phyloP scores from a whole-genome alignment of 2,888 invertebrate genomes.

The Drosophila planitibia region DNA sequence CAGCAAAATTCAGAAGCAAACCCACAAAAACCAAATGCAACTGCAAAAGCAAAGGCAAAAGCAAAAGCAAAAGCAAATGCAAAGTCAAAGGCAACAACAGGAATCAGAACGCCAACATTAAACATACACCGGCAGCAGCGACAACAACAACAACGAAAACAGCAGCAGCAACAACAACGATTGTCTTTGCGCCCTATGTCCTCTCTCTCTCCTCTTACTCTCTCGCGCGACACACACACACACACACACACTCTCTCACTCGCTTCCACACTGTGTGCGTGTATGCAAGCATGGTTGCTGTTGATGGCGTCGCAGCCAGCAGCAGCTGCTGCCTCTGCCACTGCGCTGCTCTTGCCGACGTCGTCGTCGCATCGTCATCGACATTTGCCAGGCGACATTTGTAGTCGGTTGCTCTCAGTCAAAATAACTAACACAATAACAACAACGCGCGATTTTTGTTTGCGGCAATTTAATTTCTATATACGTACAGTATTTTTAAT shows the following conservation, averaged over 20 bases:
- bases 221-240: not conserved
- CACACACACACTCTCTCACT: constrained; percentile 13
- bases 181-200: constrained; percentile 34
- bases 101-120: constrained; percentile 34
- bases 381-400: constrained; percentile 60
- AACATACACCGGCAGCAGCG: constrained; percentile 39
- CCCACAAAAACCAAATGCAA: constrained; percentile 6
- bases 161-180: constrained; percentile 28
- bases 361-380: constrained; percentile 40
- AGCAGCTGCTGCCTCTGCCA: constrained; percentile 30
- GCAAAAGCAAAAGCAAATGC: constrained; percentile 15
- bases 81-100: constrained; percentile 14
- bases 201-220: constrained; percentile 14
- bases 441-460: constrained; percentile 48
- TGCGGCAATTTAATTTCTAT: constrained; percentile 44
- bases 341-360: constrained; percentile 26
- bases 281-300: constrained; percentile 38
- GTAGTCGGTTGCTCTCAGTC: constrained; percentile 52
- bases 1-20: constrained; percentile 19
- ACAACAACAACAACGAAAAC: constrained; percentile 12
- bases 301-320: constrained; percentile 25
- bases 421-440: constrained; percentile 59
- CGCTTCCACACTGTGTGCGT: constrained; percentile 20
- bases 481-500: constrained; percentile 12
- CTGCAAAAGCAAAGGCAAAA: constrained; percentile 8